Evolutionary conservation across 2,113 vertebrate genomes (phyloP).

Genomic region (Apteryx owenii): DNA sequence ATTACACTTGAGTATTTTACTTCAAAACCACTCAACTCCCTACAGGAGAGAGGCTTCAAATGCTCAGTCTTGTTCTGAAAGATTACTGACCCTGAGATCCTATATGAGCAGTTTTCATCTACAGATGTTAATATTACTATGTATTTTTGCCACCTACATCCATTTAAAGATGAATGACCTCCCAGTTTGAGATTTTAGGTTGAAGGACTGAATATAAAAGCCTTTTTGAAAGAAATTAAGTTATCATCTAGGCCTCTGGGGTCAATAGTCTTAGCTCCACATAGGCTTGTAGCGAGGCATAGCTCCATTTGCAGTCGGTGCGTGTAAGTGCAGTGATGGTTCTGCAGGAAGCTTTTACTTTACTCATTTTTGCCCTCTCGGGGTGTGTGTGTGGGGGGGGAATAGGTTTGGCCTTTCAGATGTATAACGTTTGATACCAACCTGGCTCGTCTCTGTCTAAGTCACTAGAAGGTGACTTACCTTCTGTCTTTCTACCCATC

Average conservation of each 20-base stretch:
- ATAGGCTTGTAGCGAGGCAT: not conserved
- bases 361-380: not conserved
- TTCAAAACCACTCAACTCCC: not conserved
- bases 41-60: not conserved
- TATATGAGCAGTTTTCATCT: not conserved
- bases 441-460: not conserved
- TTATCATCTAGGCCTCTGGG: not conserved
- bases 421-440: not conserved
- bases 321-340: fast-evolving
- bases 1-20: not conserved
- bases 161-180: not conserved
- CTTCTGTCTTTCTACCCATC: not conserved
- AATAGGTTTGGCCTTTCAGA: not conserved
- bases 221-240: not conserved
- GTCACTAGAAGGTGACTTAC: not conserved
- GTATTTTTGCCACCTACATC: not conserved
- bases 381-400: not conserved
- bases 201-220: not conserved
- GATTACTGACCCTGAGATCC: not conserved
- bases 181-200: not conserved
- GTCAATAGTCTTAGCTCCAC: not conserved
- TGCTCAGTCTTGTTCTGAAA: not conserved
- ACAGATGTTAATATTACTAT: not conserved
- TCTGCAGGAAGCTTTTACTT: not conserved
- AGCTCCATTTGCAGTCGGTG: not conserved